Percentiles rank a stretch among this genome's conserved stretches.
Evolutionary conservation across 1,140 invertebrate species (phyloP).

Genomic region (Zaprionus gabonicus): DNA sequence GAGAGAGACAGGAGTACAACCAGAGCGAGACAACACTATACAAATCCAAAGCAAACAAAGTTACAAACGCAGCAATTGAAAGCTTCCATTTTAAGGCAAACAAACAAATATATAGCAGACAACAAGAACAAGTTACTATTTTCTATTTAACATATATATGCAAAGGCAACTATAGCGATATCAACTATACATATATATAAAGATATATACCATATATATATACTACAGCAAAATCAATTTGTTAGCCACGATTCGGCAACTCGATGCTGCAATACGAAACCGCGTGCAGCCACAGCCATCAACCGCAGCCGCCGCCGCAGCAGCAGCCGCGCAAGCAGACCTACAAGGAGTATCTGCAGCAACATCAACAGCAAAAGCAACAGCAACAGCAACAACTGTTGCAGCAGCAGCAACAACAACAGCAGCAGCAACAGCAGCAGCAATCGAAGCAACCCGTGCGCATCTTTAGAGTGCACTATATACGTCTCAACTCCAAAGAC

Average conservation of each 20-base stretch:
- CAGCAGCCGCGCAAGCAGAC: constrained; percentile 63
- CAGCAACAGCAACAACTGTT: constrained; percentile 48
- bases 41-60: constrained; percentile 73
- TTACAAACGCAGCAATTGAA: constrained; percentile 81
- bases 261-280: constrained; percentile 80
- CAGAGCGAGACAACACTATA: constrained; percentile 38
- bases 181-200: constrained; percentile 20
- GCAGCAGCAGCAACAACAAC: constrained; percentile 15
- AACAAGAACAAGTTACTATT: constrained; percentile 65
- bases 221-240: constrained; percentile 9
- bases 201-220: constrained; percentile 18
- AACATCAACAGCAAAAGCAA: constrained; percentile 68
- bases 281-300: constrained; percentile 45
- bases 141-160: constrained; percentile 44
- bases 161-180: constrained; percentile 18
- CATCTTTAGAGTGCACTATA: constrained; percentile 78
- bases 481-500: constrained; percentile 79
- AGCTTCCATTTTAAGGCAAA: constrained; percentile 76
- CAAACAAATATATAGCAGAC: constrained; percentile 48
- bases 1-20: neutral
- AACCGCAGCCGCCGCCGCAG: constrained; percentile 21
- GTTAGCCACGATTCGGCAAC: constrained; percentile 35
- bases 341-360: constrained; percentile 70
- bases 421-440: constrained; percentile 42
- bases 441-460: constrained; percentile 63